Conservation (phyloP, 2,797 vertebrate species). For the Protosalanx chinensis region DNA sequence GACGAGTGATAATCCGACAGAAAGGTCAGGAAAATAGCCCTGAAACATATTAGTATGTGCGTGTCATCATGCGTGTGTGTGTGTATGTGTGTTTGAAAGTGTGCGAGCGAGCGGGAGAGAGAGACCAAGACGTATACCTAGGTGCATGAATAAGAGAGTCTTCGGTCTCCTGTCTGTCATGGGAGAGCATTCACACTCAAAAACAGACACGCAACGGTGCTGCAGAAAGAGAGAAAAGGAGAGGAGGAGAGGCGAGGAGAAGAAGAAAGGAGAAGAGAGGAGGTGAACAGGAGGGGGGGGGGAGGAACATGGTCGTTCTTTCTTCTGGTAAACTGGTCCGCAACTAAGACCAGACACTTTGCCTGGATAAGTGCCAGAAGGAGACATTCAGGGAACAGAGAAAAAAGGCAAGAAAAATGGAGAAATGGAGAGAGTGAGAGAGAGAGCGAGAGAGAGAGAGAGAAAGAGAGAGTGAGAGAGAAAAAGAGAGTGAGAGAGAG, state of each 20-base stretch:
- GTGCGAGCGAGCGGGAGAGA: not conserved
- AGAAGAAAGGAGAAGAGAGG: not conserved
- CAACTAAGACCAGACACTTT: too few relatives aligned
- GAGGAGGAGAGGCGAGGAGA: not conserved
- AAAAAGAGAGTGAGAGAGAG: too few relatives aligned
- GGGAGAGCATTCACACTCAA: not conserved
- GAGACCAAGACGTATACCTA: not conserved
- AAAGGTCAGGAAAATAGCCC: not conserved
- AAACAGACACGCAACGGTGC: not conserved
- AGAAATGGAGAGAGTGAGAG: not conserved
- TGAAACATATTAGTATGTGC: not conserved
- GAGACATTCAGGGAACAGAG: not conserved
- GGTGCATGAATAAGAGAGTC: not conserved
- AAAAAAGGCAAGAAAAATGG: not conserved
- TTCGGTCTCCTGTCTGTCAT: not conserved
- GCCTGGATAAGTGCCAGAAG: not conserved
- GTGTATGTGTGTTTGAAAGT: not conserved
- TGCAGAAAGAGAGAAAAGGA: not conserved
- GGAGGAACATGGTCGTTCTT: too few relatives aligned
- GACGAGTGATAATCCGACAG: not conserved
- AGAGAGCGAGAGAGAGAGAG: not conserved
- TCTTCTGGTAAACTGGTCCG: too few relatives aligned
- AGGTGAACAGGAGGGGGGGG: not conserved
- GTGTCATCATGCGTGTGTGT: constrained; percentile 9
- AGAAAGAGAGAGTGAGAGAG: not conserved